Evolutionary conservation across 2,797 vertebrate species (phyloP).

Genomic region (Pipistrellus nathusii): DNA sequence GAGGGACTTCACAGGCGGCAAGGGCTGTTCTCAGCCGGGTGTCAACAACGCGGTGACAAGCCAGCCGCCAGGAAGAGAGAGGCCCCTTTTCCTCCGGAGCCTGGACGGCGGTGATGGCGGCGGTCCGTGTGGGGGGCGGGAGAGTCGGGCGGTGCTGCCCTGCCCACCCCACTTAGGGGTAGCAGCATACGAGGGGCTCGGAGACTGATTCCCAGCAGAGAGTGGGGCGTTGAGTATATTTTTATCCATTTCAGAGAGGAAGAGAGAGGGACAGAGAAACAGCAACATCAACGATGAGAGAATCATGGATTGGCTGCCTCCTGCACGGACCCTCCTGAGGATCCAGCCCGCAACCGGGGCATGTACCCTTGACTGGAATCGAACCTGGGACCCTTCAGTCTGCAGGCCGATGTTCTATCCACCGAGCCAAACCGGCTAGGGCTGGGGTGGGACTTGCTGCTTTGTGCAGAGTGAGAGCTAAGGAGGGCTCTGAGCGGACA

Average conservation of each 20-base stretch:
- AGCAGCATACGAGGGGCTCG: fast-evolving
- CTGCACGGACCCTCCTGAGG: no score
- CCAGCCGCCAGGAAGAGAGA: constrained; percentile 24
- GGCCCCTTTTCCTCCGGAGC: background rate
- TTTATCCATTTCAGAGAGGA: no score
- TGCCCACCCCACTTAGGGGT: fast-evolving
- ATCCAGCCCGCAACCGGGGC: no score
- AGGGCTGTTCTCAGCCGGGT: constrained; percentile 83
- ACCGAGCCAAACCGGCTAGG: no score
- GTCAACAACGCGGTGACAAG: constrained; percentile 86
- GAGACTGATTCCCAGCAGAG: background rate
- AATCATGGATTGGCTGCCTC: no score
- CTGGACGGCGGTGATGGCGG: background rate
- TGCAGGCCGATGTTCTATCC: no score
- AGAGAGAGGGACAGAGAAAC: no score
- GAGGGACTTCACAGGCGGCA: constrained; percentile 70
- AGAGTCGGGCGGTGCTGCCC: fast-evolving
- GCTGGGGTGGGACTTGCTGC: background rate
- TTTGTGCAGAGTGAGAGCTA: background rate
- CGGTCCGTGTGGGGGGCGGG: background rate
- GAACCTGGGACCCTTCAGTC: no score
- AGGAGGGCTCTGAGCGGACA: background rate
- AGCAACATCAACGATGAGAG: no score
- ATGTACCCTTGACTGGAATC: no score
- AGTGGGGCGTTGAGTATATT: background rate